Evolutionary conservation across 2,888 invertebrate genomes (phyloP).

Genomic region (Tipula vernalis): DNA sequence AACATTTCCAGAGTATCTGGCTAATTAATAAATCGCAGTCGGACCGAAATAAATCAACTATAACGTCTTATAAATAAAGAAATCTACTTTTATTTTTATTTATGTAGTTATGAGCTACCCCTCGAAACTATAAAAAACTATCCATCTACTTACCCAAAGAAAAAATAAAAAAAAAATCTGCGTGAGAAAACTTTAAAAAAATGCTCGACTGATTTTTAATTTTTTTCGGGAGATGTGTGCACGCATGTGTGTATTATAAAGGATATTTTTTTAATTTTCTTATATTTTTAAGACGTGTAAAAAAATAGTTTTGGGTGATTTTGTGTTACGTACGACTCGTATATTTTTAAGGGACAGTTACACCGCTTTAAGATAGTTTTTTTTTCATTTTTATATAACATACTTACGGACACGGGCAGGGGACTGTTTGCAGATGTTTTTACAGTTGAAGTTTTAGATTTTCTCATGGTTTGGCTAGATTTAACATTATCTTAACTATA

Average conservation of each 20-base stretch:
- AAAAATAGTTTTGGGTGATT: background rate
- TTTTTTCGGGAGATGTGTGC: background rate
- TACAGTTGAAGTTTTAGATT: background rate
- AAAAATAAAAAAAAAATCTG: background rate
- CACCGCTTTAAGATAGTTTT: background rate
- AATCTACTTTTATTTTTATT: background rate
- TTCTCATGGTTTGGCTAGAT: background rate
- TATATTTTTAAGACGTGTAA: background rate
- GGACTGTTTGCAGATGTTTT: background rate
- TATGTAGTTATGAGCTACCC: background rate
- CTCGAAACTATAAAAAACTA: background rate
- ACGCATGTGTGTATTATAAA: background rate
- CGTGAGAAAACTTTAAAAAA: background rate
- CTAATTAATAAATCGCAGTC: background rate
- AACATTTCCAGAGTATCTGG: background rate
- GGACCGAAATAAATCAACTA: background rate
- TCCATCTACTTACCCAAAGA: background rate
- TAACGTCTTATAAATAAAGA: background rate
- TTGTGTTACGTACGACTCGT: background rate
- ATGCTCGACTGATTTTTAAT: background rate
- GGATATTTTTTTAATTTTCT: background rate
- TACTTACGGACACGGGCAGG: background rate
- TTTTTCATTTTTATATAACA: background rate
- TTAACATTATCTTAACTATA: no score
- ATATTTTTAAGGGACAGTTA: background rate